Conservation (phyloP, 2,888 invertebrate genomes). For the Camptogramma bilineatum region DNA sequence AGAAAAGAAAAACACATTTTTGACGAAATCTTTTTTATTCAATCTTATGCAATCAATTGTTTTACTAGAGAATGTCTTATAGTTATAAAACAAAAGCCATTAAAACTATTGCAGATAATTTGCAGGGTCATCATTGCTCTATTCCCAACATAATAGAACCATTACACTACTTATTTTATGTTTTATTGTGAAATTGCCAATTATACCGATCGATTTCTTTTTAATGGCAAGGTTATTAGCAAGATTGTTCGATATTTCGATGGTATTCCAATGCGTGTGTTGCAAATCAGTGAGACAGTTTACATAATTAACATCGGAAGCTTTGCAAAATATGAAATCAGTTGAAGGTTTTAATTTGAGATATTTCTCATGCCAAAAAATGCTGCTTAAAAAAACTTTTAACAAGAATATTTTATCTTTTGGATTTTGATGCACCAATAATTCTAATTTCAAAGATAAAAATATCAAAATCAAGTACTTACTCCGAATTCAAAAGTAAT, state of each 20-base stretch:
- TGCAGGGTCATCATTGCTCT: constrained; percentile 15
- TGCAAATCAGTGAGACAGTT: constrained; percentile 20
- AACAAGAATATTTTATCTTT: neutral
- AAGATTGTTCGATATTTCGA: constrained; percentile 28
- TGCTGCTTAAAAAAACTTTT: neutral
- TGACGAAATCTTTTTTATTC: too few species aligned
- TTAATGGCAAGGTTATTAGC: constrained; percentile 42
- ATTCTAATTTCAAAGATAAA: too few species aligned
- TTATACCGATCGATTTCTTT: constrained; percentile 48
- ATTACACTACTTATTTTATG: constrained; percentile 39
- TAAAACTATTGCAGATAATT: neutral
- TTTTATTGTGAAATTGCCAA: constrained; percentile 47
- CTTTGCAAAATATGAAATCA: constrained; percentile 12
- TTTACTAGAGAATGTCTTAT: neutral
- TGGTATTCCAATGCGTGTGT: constrained; percentile 16
- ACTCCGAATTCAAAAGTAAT: too few species aligned
- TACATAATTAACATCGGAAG: constrained; percentile 1
- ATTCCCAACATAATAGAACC: constrained; percentile 22
- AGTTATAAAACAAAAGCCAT: neutral
- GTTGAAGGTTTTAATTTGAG: neutral
- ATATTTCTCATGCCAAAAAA: neutral
- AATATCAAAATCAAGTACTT: too few species aligned
- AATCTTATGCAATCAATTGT: too few species aligned
- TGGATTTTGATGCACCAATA: too few species aligned
- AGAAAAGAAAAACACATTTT: too few species aligned